A percentile compares a stretch with the other conserved stretches of the same genome.
These are phyloP conservation scores for Megalops atlanticus DNA, from an alignment of 2,113 vertebrate genomes.

Conservation along the genomic window DNA sequence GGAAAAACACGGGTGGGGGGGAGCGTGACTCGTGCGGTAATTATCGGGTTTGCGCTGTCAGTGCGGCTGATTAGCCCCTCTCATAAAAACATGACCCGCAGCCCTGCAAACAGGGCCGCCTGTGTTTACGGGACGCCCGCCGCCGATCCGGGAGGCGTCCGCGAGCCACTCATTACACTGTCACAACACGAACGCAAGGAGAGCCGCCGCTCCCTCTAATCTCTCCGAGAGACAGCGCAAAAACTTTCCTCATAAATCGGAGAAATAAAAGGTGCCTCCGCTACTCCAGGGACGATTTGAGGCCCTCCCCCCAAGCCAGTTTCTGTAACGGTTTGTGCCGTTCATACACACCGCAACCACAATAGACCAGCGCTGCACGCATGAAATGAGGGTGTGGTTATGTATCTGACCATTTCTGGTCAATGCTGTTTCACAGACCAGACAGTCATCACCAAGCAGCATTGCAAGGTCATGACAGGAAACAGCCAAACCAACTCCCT, in stretches of 20 bases:
- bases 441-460: too few species aligned
- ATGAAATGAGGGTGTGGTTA: too few species aligned
- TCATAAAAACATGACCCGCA: constrained; percentile 43
- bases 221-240: neutral
- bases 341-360: neutral
- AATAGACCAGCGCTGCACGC: too few species aligned
- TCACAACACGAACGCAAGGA: constrained; percentile 39
- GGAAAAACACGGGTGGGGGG: constrained; percentile 7
- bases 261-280: neutral
- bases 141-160: constrained; percentile 25
- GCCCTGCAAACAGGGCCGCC: constrained; percentile 38
- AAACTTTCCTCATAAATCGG: neutral
- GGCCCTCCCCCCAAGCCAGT: neutral
- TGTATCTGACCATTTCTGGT: too few species aligned
- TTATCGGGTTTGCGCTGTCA: constrained; percentile 43
- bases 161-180: constrained; percentile 39
- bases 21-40: constrained; percentile 31
- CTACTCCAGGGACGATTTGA: neutral
- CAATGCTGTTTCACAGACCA: too few species aligned
- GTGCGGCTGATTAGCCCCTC: constrained; percentile 37
- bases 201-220: neutral
- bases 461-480: too few species aligned
- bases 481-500: too few species aligned
- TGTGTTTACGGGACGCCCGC: constrained; percentile 26
- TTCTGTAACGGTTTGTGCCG: neutral